Conservation (phyloP, 1,140 invertebrate species). For the Mesaphorura yosii region DNA sequence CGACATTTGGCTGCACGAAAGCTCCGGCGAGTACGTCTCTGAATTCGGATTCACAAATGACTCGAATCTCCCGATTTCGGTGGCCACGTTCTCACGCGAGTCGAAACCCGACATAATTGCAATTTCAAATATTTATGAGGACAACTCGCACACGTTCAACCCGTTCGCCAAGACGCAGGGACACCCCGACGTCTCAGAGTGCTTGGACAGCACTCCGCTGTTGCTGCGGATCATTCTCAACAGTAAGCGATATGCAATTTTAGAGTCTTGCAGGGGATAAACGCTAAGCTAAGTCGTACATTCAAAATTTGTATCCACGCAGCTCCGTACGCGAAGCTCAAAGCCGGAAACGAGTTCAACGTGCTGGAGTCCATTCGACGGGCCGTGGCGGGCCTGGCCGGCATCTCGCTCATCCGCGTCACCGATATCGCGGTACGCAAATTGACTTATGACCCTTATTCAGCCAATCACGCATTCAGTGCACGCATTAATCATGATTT, state of each 20-base stretch:
- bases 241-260: conserved; percentile 16
- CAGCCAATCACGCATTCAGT: background rate
- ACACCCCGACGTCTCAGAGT: conserved; percentile 30
- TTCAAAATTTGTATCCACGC: background rate
- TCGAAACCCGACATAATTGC: conserved; percentile 23
- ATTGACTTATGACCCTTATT: background rate
- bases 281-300: background rate
- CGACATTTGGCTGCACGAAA: conserved; percentile 31
- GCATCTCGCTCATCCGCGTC: conserved; percentile 36
- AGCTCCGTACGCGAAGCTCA: conserved; percentile 29
- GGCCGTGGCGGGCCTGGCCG: conserved; percentile 35
- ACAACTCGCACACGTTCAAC: conserved; percentile 24
- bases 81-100: conserved; percentile 25
- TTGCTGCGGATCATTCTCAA: conserved; percentile 29
- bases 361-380: conserved; percentile 34
- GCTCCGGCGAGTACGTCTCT: conserved; percentile 27
- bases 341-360: conserved; percentile 25
- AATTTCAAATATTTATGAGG: conserved; percentile 30
- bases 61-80: conserved; percentile 28
- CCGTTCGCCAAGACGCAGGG: conserved; percentile 19
- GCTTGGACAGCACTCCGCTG: conserved; percentile 28
- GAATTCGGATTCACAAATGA: conserved; percentile 31
- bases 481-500: background rate
- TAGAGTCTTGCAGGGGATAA: background rate
- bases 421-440: conserved; percentile 35